A percentile compares a stretch with the other conserved stretches of the same genome.
Evolutionary conservation across 2,888 invertebrate species (phyloP).

Genomic region (Gari tellinella): DNA sequence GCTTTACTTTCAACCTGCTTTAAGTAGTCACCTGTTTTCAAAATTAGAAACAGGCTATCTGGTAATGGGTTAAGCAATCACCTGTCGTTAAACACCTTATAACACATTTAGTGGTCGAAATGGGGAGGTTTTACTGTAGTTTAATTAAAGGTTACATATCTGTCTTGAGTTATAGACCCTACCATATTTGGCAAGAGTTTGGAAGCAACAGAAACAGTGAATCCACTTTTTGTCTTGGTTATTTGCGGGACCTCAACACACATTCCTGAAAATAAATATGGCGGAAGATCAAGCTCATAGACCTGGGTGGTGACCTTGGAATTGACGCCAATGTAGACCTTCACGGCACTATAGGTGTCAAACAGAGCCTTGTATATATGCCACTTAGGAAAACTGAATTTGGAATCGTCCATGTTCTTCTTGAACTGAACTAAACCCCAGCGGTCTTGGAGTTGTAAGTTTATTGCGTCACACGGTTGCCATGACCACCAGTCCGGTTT

Average conservation of each 20-base stretch:
- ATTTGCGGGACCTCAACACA: slow-evolving; percentile 63
- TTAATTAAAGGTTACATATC: not conserved
- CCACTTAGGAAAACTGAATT: slow-evolving; percentile 48
- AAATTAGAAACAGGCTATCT: no score
- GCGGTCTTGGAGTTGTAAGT: slow-evolving; percentile 44
- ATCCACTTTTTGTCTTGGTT: slow-evolving; percentile 37
- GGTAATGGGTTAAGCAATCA: no score
- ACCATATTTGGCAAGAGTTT: not conserved
- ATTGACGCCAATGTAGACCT: slow-evolving; percentile 67
- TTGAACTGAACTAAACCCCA: slow-evolving; percentile 74
- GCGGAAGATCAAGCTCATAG: slow-evolving; percentile 61
- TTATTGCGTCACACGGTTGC: slow-evolving; percentile 43
- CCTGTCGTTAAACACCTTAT: no score
- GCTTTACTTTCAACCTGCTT: no score
- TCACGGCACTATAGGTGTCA: slow-evolving; percentile 57
- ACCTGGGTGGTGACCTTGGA: slow-evolving; percentile 62
- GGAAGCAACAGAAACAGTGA: slow-evolving; percentile 53
- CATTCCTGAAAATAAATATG: slow-evolving; percentile 62
- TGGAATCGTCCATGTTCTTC: slow-evolving; percentile 14
- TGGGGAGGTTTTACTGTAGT: no score
- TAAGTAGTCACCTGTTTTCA: no score
- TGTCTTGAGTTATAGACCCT: not conserved
- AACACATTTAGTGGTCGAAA: no score
- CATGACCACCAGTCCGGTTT: slow-evolving; percentile 42
- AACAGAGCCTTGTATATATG: slow-evolving; percentile 63